A percentile compares a stretch with the other conserved stretches of the same genome.
Evolutionary conservation across 2,113 vertebrate genomes (phyloP).

Genomic region (Otocyon megalotis): DNA sequence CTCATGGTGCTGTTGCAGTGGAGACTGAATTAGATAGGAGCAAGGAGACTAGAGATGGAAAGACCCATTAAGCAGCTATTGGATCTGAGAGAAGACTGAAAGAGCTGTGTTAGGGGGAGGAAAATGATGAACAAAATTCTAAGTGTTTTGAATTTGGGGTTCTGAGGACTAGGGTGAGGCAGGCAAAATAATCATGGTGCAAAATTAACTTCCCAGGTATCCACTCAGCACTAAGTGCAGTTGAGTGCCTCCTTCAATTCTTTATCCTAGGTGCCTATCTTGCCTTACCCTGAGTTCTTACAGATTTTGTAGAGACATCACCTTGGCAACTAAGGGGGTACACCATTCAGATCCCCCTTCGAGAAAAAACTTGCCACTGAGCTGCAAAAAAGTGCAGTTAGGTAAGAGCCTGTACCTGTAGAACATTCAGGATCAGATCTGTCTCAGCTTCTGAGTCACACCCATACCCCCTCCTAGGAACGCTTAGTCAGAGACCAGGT

Average conservation of each 20-base stretch:
- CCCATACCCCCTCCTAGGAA: background rate
- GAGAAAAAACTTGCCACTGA: background rate
- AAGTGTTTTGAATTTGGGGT: background rate
- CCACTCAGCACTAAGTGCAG: background rate
- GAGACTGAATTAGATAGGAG: background rate
- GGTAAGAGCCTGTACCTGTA: background rate
- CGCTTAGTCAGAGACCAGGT: background rate
- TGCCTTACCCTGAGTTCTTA: background rate
- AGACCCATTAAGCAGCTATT: background rate
- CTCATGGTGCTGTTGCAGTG: background rate
- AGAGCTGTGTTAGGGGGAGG: background rate
- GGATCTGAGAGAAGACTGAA: background rate
- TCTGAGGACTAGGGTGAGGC: background rate
- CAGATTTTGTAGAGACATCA: background rate
- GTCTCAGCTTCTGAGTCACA: background rate
- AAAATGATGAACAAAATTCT: background rate
- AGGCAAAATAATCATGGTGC: background rate
- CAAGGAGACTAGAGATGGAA: background rate
- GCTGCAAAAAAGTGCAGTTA: background rate
- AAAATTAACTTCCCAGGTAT: background rate
- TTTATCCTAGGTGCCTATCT: background rate
- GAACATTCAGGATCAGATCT: background rate
- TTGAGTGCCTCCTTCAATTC: background rate
- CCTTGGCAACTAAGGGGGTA: background rate
- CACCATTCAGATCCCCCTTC: background rate